A percentile compares a stretch with the other conserved stretches of the same genome.
Conservation (phyloP, 2,797 vertebrate genomes). For the Rostrhamus sociabilis region DNA sequence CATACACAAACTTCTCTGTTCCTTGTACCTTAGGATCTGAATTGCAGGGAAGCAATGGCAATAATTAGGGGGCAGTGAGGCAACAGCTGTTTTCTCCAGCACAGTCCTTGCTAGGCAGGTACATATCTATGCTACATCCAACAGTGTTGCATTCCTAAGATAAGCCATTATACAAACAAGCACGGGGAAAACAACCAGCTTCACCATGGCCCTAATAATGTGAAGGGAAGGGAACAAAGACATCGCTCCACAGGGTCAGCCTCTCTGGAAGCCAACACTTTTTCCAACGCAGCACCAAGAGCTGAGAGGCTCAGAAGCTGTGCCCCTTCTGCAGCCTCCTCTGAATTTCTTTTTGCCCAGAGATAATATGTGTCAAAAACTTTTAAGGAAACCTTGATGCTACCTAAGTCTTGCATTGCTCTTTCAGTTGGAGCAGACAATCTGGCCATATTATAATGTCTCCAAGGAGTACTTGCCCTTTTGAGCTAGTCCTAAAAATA, state of each 20-base stretch:
- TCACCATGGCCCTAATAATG: rapidly evolving
- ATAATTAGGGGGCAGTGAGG: background rate
- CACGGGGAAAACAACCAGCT: rapidly evolving
- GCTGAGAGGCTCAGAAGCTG: background rate
- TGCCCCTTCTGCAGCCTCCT: background rate
- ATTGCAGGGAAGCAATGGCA: background rate
- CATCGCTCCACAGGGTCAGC: background rate
- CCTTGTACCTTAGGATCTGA: background rate
- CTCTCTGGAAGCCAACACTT: background rate
- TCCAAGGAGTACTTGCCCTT: conserved; percentile 33
- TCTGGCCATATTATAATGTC: background rate
- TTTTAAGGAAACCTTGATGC: background rate
- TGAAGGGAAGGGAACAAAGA: background rate
- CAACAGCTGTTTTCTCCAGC: background rate
- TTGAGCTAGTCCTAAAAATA: conserved; percentile 32
- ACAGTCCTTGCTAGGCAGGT: background rate
- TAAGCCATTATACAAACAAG: background rate
- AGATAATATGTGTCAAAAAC: background rate
- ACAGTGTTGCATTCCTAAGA: rapidly evolving
- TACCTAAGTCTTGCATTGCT: background rate
- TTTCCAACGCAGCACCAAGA: rapidly evolving
- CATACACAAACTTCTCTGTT: background rate
- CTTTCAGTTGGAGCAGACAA: background rate
- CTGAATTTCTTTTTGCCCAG: background rate
- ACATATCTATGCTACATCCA: background rate